phyloP scores from a whole-genome alignment of 2,797 vertebrate species.

The Trichosurus vulpecula region DNA sequence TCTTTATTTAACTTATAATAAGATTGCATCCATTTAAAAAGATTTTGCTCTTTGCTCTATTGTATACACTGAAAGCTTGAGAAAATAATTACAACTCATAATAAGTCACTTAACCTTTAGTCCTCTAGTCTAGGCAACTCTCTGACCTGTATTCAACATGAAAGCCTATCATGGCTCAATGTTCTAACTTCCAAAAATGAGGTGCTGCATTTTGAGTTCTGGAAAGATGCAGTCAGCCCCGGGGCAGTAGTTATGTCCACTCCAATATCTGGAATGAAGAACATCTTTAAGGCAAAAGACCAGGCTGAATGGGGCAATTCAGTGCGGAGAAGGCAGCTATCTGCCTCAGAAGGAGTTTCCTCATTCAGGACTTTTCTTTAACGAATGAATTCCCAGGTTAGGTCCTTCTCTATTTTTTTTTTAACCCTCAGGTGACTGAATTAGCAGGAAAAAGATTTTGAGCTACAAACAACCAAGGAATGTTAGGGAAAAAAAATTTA shows the following conservation, averaged over 20 bases:
- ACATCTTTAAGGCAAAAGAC: background rate
- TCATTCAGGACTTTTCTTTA: background rate
- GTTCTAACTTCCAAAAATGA: background rate
- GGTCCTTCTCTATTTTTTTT: background rate
- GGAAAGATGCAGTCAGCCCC: background rate
- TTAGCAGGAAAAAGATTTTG: background rate
- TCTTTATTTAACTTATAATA: background rate
- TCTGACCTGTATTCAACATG: background rate
- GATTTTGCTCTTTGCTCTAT: background rate
- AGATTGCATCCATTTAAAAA: background rate
- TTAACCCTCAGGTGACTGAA: too few species aligned
- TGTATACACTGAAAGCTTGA: background rate
- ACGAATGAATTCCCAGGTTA: background rate
- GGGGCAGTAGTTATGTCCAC: background rate
- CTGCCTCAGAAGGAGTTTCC: background rate
- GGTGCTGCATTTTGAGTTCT: background rate
- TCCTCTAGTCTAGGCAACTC: background rate
- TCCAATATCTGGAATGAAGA: background rate
- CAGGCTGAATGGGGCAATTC: background rate
- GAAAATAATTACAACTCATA: background rate
- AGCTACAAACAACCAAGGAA: too few species aligned
- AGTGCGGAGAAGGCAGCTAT: background rate
- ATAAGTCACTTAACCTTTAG: background rate
- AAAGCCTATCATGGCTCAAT: background rate
- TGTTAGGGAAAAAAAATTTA: background rate